Conservation (phyloP, 2,797 vertebrate genomes). For the Lepilemur ruficaudatus region DNA sequence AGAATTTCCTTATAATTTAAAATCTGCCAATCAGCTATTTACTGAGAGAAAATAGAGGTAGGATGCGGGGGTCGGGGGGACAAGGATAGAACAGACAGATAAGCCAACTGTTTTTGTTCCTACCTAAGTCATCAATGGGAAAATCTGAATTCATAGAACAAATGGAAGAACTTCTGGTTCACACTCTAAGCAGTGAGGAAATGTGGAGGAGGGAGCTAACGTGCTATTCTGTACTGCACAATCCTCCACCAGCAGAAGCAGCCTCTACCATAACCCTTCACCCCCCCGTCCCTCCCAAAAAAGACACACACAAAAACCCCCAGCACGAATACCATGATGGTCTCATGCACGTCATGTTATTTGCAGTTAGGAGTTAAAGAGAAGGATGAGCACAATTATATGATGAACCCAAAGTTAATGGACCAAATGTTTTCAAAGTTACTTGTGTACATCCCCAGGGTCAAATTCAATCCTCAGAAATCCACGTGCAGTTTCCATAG, state of each 20-base stretch:
- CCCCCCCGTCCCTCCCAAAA: fast-evolving
- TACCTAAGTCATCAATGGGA: not conserved
- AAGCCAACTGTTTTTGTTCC: not conserved
- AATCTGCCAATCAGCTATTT: not conserved
- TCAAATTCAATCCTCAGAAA: conserved; percentile 70
- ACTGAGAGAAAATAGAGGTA: conserved; percentile 12
- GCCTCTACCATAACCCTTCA: not conserved
- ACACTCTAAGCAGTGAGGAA: not conserved
- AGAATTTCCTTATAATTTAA: not conserved
- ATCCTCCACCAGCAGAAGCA: not conserved
- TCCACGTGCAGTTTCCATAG: conserved; percentile 76
- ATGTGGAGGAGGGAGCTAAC: not conserved
- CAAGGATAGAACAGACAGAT: not conserved
- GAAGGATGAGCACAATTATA: not conserved
- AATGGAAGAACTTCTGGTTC: not conserved
- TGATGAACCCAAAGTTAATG: conserved; percentile 58
- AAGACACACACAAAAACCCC: not conserved
- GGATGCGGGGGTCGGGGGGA: no score
- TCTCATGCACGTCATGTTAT: not conserved
- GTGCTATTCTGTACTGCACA: not conserved
- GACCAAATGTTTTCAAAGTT: conserved; percentile 64
- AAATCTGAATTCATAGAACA: not conserved
- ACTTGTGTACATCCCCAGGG: conserved; percentile 67
- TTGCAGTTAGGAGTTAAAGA: conserved; percentile 10
- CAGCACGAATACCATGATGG: not conserved